Percentiles rank a stretch among this genome's conserved stretches.
Conservation (phyloP, 2,888 invertebrate species). For the Volucella zonaria region DNA sequence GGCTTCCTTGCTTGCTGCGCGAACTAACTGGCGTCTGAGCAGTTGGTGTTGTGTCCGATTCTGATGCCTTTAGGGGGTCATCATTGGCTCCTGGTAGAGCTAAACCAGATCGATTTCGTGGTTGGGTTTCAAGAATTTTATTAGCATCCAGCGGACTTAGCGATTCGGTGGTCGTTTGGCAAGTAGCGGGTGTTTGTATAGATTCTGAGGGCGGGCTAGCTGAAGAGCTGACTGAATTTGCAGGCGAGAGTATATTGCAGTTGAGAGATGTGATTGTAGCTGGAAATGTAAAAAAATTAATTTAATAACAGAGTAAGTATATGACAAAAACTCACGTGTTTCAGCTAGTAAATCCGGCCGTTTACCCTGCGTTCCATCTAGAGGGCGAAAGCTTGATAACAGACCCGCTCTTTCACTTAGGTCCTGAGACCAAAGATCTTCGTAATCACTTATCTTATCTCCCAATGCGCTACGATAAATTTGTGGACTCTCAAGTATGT, state of each 20-base stretch:
- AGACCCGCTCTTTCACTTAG: constrained; percentile 84
- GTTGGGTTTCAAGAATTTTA: constrained; percentile 79
- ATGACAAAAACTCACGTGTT: constrained; percentile 81
- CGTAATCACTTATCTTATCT: constrained; percentile 97
- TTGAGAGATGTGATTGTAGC: constrained; percentile 85
- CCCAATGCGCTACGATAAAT: constrained; percentile 92
- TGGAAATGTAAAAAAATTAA: constrained; percentile 73
- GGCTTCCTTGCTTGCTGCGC: constrained; percentile 89
- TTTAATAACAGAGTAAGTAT: neutral
- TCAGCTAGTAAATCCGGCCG: constrained; percentile 86
- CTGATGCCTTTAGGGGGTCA: constrained; percentile 76
- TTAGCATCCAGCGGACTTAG: constrained; percentile 74
- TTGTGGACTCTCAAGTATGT: constrained; percentile 91
- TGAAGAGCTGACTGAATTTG: constrained; percentile 79
- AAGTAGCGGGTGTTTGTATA: constrained; percentile 57
- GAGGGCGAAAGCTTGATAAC: constrained; percentile 81
- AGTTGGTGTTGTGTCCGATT: constrained; percentile 80
- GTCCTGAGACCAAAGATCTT: constrained; percentile 94
- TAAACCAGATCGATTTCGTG: constrained; percentile 79
- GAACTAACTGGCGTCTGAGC: constrained; percentile 78
- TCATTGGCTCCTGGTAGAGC: constrained; percentile 79
- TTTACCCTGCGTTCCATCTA: constrained; percentile 78
- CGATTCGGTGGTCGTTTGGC: constrained; percentile 70
- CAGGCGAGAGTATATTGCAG: constrained; percentile 83
- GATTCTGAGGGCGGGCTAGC: constrained; percentile 75